A percentile compares a stretch with the other conserved stretches of the same genome.
Conservation (phyloP, 2,797 vertebrate species). For the Toxotes lorentzi region DNA sequence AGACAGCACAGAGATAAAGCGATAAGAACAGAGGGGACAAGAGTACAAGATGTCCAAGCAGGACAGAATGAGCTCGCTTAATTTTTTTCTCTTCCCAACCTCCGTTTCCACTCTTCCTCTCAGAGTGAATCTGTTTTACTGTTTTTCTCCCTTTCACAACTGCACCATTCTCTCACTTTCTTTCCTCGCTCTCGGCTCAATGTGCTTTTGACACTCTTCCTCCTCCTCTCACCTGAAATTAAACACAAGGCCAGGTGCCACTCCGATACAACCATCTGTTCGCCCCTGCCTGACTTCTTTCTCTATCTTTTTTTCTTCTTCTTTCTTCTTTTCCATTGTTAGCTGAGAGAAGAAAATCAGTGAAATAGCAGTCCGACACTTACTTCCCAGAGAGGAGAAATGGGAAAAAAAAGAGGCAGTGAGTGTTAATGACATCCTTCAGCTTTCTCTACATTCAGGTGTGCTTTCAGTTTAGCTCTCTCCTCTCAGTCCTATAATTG, state of each 20-base stretch:
- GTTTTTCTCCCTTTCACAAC: slow-evolving; percentile 5
- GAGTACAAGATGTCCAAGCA: slow-evolving; percentile 57
- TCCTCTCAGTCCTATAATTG: slow-evolving; percentile 75
- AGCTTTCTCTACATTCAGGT: slow-evolving; percentile 74
- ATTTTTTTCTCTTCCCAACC: slow-evolving; percentile 21
- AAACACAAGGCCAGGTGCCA: slow-evolving; percentile 85
- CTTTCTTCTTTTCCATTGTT: slow-evolving; percentile 55
- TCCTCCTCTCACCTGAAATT: slow-evolving; percentile 84
- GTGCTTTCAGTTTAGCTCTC: slow-evolving; percentile 61
- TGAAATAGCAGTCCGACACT: slow-evolving; percentile 47
- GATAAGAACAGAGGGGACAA: slow-evolving; percentile 58
- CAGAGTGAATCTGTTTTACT: slow-evolving; percentile 44
- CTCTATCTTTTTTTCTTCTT: slow-evolving; percentile 39
- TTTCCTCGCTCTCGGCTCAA: slow-evolving; percentile 42
- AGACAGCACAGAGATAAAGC: slow-evolving; percentile 59
- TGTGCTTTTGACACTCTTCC: slow-evolving; percentile 64
- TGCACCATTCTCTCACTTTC: slow-evolving; percentile 46
- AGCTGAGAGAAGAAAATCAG: slow-evolving; percentile 1
- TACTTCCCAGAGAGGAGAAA: slow-evolving; percentile 51
- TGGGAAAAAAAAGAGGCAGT: slow-evolving; percentile 8
- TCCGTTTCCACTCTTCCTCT: slow-evolving; percentile 57
- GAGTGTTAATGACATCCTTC: slow-evolving; percentile 77
- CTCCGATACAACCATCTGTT: slow-evolving; percentile 84
- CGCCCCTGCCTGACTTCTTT: slow-evolving; percentile 58
- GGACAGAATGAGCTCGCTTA: slow-evolving; percentile 41